Evolutionary conservation across 2,888 invertebrate genomes (phyloP), one percentile per base, ranked within the genome.

Genomic region (Chrysomela aeneicollis): DNA sequence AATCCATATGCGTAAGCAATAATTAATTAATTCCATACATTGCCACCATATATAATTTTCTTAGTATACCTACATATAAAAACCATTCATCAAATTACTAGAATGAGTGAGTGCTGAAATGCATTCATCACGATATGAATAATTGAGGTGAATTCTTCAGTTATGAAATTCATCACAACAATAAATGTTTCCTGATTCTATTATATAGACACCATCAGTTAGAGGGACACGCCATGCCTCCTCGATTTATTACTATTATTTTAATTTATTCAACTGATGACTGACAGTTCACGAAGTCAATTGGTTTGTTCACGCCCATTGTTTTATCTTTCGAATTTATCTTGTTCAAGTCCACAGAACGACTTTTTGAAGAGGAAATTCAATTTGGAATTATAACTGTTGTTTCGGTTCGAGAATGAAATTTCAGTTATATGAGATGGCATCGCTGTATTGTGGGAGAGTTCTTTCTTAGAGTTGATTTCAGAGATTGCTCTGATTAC

Each of bases 231-330:
- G 32, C 47, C 21, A 60, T 55, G 55, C 61, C 61, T 61, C 55
- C 54, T 59, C 66, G 59, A 65, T 54, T 61, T 63, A 65, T 65
- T 64, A 64, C 64, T 58, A 61, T 63, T 59, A 63, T 61, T 65
- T 63, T 73, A 73, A 71, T 73, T 69, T 70, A 71, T 73, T 71
- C 67, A 52, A 42, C 58, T 57, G 64, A 63, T 71, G 71, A 71
- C 60, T 70, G 71, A 74, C 65, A 67, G 71, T 67, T 71, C 69
- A 72, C 71, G 68, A 72, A 70, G 58, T 60, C 71, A 72, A 74
- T 74, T 74, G 70, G 69, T 66, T 66, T 53, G 67, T 72, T 71
- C 71, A 71, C 71, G 71, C 73, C 71, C 71, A 74, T 74, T 74
- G 71, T 74, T 70, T 68, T 68, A 66, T 66, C 66, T 66, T 22